A percentile compares a stretch with the other conserved stretches of the same genome.
phyloP scores from a whole-genome alignment of 2,113 vertebrate genomes.

The Arizona elegans region DNA sequence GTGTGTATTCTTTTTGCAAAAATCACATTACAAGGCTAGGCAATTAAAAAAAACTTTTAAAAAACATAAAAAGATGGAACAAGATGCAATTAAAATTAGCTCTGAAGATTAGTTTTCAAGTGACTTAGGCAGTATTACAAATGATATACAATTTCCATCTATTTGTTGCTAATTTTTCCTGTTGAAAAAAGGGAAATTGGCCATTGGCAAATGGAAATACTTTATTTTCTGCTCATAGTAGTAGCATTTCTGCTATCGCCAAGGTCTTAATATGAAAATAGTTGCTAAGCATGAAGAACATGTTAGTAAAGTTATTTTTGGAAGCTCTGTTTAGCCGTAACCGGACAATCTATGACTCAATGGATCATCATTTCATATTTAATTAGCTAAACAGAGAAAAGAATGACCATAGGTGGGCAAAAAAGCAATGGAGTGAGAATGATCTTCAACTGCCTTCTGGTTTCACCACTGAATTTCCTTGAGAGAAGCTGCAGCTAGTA shows the following conservation, averaged over 20 bases:
- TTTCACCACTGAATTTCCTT: not conserved
- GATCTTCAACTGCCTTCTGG: not conserved
- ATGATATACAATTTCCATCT: slow-evolving; percentile 29
- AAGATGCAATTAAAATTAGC: slow-evolving; percentile 22
- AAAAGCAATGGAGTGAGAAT: not conserved
- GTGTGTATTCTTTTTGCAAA: not conserved
- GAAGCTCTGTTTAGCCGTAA: not conserved
- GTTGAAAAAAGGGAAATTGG: slow-evolving; percentile 29
- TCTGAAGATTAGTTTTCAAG: slow-evolving; percentile 10
- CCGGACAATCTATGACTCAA: not conserved
- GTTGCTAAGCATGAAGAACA: not conserved
- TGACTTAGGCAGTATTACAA: slow-evolving; percentile 18
- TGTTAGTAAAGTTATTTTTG: slow-evolving; percentile 9
- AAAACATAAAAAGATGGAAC: not conserved
- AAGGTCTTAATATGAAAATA: slow-evolving; percentile 30
- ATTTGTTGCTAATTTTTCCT: slow-evolving; percentile 25
- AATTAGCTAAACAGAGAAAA: not conserved
- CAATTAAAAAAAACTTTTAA: not conserved
- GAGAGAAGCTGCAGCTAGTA: not conserved
- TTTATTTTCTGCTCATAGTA: not conserved
- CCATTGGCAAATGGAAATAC: slow-evolving; percentile 25
- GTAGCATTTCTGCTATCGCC: slow-evolving; percentile 33
- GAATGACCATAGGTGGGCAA: not conserved
- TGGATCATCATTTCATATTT: not conserved
- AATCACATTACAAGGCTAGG: slow-evolving; percentile 17